Base-by-base conservation (phyloP, 2,888 invertebrate species). In the Heliconius cydno region DNA sequence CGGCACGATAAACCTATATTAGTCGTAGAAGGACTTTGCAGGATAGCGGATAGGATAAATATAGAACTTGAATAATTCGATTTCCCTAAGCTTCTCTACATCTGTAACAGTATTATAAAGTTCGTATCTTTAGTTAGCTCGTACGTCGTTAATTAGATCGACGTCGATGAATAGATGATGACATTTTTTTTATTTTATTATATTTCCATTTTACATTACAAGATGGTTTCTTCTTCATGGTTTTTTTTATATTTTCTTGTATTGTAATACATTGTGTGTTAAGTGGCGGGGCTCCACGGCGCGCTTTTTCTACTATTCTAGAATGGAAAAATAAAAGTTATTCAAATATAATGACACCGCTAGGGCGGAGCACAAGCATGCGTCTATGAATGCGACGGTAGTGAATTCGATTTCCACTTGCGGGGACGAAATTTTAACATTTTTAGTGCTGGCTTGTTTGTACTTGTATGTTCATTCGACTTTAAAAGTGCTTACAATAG, bases 51-150 rank as follows among this genome's bases (percentile, higher is more conserved):
- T 13, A 41, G 3, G n/a, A 41, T 68, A 68, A 41, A 41, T 15
- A 41, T 68, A n/a, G 68, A 34, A 68, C 68, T 41, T 68, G 41
- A 15, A 68, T 68, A 68, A 68, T 68, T 68, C 68, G 68, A 68
- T 68, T 68, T 68, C n/a, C 68, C n/a, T 41, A n/a, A 68, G 68
- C 68, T 67, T 67, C 22, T 41, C 68, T 41, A 13, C 13, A 63
- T 68, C 41, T 68, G n/a, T 70, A 70, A 70, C 25, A 70, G 41
- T 6, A 70, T 70, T 70, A 70, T 13, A 15, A 38, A 70, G 41
- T 70, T 15, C 46, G 25, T 38, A 38, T 70, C 41, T 22, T n/a
- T 70, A 70, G 70, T 41, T 46, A 15, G 25, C 70, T 70, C 41
- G 25, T 70, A 41, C 41, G 70, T 25, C 41, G 7, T 70, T 41